Conservation (phyloP, 2,888 invertebrate species). For the Cephus nigrinus region DNA sequence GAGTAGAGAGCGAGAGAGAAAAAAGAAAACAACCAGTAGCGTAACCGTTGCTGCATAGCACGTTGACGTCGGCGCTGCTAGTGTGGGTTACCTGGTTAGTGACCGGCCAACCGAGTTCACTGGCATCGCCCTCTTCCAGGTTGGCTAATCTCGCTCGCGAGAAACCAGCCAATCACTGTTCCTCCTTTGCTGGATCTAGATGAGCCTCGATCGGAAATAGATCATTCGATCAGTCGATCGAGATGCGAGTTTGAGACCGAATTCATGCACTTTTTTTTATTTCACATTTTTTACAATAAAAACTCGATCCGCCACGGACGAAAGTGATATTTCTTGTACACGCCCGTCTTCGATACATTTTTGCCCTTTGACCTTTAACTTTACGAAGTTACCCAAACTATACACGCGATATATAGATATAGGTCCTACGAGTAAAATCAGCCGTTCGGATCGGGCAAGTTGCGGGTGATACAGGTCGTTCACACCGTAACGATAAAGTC, state of each 20-base stretch:
- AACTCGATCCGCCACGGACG: not conserved
- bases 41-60: conserved; percentile 65
- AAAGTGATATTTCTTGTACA: not conserved
- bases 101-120: conserved; percentile 68
- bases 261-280: no score
- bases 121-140: conserved; percentile 64
- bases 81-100: conserved; percentile 68
- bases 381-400: no score
- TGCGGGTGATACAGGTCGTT: conserved; percentile 27
- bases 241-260: not conserved
- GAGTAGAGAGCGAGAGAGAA: conserved; percentile 25
- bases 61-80: conserved; percentile 61
- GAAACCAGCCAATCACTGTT: not conserved
- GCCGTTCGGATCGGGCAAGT: not conserved
- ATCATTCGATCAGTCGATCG: not conserved
- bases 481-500: conserved; percentile 20
- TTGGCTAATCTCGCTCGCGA: conserved; percentile 59
- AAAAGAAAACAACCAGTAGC: conserved; percentile 61
- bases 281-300: not conserved
- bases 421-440: not conserved
- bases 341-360: accelerated
- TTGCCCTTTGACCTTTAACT: not conserved
- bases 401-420: not conserved
- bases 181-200: not conserved
- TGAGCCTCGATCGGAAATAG: not conserved